Base-by-base conservation (phyloP, 2,888 invertebrate genomes). In the Criorhina ranunculi region DNA sequence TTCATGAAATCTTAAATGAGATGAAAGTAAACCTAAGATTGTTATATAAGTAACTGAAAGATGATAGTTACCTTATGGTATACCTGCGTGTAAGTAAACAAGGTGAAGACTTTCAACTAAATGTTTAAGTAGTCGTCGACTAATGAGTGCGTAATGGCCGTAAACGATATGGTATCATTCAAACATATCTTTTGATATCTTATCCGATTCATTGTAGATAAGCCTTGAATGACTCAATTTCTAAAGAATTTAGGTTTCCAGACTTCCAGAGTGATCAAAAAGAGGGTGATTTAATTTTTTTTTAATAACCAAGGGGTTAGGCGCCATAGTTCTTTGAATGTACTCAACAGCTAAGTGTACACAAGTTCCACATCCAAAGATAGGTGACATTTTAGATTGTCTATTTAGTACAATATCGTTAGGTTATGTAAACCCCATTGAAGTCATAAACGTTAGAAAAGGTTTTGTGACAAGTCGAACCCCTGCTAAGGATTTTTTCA, bases 21-120 rank as follows among this genome's bases (percentile, higher is more conserved):
- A 73, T 42, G 72, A 73, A 62, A 73, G 72, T 73, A 51, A 62
- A 62, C 40, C 19, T 40, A 17, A 53, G 51, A 33, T 31, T 12
- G n/a, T 53, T 51, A 53, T 17, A 31, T 62, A 62, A 73, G 19
- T 19, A 59, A 49, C 70, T 19, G 31, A 2, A 4, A 44, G 9
- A 12, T 17, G n/a, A 46, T 11, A n/a, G n/a, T 40, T 9, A 11
- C 5, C 31, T 42, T 37, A 37, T 11, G 19, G n/a, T 57, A 19
- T 15, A 17, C 24, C 2, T 24, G 2, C 24, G 24, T 24, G 2
- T 24, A 24, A 4, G 11, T 19, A 57, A 37, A 57, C 37, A 40
- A 24, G 24, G 37, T 37, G 35, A 15, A 44, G 11, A 40, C 24
- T 11, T 37, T 37, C n/a, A 9, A 6, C 5, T n/a, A 0, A n/a